phyloP scores from a whole-genome alignment of 2,113 vertebrate genomes.

The Vidua macroura region DNA sequence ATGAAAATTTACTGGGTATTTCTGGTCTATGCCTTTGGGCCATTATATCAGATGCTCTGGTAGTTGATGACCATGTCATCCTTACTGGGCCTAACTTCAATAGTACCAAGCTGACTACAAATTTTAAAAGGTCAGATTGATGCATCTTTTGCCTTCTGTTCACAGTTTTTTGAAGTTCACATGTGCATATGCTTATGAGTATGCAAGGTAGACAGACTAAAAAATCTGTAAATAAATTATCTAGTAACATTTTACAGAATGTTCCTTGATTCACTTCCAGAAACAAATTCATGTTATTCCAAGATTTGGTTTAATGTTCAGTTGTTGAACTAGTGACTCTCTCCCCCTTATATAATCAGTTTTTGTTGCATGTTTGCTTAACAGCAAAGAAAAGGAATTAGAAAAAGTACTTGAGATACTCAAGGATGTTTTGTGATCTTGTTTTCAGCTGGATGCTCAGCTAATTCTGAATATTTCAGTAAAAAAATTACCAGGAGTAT shows the following conservation, averaged over 20 bases:
- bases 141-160: background rate
- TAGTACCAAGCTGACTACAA: background rate
- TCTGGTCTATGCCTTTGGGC: background rate
- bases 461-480: background rate
- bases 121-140: background rate
- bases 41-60: background rate
- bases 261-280: background rate
- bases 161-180: background rate
- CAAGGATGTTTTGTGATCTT: background rate
- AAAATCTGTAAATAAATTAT: background rate
- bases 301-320: background rate
- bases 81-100: background rate
- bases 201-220: background rate
- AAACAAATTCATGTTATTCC: background rate
- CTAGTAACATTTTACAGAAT: background rate
- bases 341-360: background rate
- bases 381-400: background rate
- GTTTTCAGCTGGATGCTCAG: background rate
- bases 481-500: background rate
- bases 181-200: background rate
- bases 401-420: background rate
- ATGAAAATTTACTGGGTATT: background rate
- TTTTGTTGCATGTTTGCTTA: background rate
- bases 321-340: background rate
- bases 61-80: background rate